Conservation (phyloP, 2,888 invertebrate species). For the Harpalus rubripes region DNA sequence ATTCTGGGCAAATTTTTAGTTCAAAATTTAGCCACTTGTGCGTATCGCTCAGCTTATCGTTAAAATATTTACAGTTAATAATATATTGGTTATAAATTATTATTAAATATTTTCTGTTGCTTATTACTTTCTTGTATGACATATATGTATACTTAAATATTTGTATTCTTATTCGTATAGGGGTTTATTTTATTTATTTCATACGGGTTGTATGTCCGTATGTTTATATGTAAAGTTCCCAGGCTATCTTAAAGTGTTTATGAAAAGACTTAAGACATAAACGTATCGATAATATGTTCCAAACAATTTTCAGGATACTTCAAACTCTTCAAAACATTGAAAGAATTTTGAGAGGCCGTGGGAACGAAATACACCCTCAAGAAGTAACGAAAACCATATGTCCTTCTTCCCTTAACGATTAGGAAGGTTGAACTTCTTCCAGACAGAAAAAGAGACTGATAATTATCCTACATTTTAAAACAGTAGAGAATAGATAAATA, state of each 20-base stretch:
- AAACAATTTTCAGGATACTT: conserved; percentile 39
- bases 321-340: conserved; percentile 36
- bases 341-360: conserved; percentile 38
- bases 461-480: background rate
- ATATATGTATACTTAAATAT: too few relatives aligned
- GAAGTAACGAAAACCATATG: conserved; percentile 59
- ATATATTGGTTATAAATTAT: too few relatives aligned
- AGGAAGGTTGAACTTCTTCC: background rate
- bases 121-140: too few relatives aligned
- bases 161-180: too few relatives aligned
- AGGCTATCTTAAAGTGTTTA: conserved; percentile 10
- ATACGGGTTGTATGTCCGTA: background rate
- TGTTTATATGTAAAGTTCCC: conserved; percentile 3
- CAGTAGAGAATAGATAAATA: background rate
- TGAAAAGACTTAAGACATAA: conserved; percentile 36
- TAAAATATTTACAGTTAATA: too few relatives aligned
- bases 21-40: too few relatives aligned
- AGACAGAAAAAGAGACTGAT: background rate
- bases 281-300: conserved; percentile 38
- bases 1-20: too few relatives aligned
- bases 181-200: too few relatives aligned
- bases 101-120: too few relatives aligned
- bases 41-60: too few relatives aligned
- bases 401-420: conserved; percentile 21
- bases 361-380: conserved; percentile 44